Conservation (phyloP, 2,113 vertebrate genomes). For the Panthera leo region DNA sequence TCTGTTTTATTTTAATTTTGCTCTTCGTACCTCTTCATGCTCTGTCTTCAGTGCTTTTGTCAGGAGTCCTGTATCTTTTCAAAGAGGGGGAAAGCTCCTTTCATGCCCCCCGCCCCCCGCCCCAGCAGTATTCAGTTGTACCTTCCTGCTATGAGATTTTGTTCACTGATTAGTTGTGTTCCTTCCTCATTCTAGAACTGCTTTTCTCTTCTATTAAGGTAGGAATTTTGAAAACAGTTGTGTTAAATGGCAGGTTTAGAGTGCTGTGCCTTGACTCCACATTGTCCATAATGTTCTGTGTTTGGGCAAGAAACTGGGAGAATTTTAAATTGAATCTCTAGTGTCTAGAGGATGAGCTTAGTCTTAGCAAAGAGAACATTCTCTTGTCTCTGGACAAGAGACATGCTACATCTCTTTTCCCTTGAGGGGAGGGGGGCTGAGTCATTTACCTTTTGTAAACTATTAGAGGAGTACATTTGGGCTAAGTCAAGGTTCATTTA, state of each 20-base stretch:
- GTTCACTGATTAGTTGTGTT: conserved; percentile 24
- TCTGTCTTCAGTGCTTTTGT: conserved; percentile 1
- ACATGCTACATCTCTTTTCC: neutral
- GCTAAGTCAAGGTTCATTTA: conserved; percentile 17
- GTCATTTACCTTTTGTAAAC: conserved; percentile 22
- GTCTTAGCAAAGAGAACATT: neutral
- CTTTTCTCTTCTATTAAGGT: conserved; percentile 16
- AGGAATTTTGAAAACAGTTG: conserved; percentile 11
- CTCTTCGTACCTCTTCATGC: neutral
- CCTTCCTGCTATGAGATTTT: conserved; percentile 28
- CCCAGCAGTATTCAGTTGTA: neutral
- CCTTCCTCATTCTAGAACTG: neutral
- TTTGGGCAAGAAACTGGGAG: neutral
- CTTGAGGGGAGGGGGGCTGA: neutral
- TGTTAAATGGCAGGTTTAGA: conserved; percentile 7
- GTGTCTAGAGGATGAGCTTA: neutral
- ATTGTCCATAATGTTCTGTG: neutral
- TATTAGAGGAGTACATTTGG: conserved; percentile 30
- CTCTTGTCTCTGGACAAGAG: neutral
- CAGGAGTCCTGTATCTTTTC: neutral
- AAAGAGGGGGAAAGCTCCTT: neutral
- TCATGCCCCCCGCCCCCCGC: neutral
- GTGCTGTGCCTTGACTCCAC: neutral
- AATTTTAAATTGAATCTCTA: conserved; percentile 2
- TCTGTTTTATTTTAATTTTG: conserved; percentile 51